Evolutionary conservation across 2,797 vertebrate species (phyloP).

Genomic region (Glyptemys insculpta): DNA sequence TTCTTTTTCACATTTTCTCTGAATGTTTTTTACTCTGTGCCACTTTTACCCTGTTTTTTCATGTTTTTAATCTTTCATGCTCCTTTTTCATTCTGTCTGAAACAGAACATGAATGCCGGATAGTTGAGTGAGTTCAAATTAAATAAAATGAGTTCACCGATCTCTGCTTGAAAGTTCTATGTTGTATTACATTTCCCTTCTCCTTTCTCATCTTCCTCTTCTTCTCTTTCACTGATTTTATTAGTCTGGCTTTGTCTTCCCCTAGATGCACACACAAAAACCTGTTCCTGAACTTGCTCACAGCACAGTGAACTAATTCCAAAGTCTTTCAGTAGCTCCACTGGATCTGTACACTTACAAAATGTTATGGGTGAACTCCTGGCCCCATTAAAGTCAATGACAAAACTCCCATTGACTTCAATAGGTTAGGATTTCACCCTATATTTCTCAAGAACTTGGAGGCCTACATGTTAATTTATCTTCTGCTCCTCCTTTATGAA

Average conservation of each 20-base stretch:
- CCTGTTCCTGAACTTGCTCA: background rate
- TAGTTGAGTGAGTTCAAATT: slow-evolving; percentile 49
- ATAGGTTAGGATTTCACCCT: slow-evolving; percentile 9
- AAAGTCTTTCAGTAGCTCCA: background rate
- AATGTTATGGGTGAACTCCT: background rate
- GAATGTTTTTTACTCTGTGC: background rate
- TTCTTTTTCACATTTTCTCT: background rate
- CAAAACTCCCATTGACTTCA: slow-evolving; percentile 22
- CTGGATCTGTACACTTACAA: slow-evolving; percentile 20
- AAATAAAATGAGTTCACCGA: slow-evolving; percentile 44
- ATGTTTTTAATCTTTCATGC: slow-evolving; percentile 32
- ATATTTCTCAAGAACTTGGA: background rate
- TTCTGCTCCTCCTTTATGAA: slow-evolving; percentile 19
- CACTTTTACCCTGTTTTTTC: background rate
- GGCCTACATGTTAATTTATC: background rate
- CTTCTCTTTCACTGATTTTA: slow-evolving; percentile 30
- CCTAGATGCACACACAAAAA: background rate
- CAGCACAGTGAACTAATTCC: slow-evolving; percentile 33
- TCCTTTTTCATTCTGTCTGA: slow-evolving; percentile 64
- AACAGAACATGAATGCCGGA: slow-evolving; percentile 48
- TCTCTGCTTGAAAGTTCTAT: slow-evolving; percentile 44
- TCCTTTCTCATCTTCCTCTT: slow-evolving; percentile 7
- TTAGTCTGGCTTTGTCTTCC: slow-evolving; percentile 3
- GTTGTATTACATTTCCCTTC: slow-evolving; percentile 15
- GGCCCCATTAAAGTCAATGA: background rate